These are phyloP conservation scores for Cephus pulcher DNA, from an alignment of 2,888 invertebrate genomes.

Conservation along the genomic window DNA sequence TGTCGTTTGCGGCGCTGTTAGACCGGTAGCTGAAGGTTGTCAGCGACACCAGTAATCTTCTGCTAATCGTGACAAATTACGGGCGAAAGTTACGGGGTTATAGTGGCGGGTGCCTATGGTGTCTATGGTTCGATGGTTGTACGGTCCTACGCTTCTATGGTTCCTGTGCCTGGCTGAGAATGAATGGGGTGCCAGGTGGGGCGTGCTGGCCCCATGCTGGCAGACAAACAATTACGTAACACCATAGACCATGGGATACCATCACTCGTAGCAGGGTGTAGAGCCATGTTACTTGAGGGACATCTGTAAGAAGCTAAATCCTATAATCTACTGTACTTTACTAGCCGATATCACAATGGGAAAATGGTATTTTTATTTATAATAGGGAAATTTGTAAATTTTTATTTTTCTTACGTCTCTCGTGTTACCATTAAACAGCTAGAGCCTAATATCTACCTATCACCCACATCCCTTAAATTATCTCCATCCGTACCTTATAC, in stretches of 20 bases:
- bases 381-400: too few species aligned
- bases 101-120: slow-evolving; percentile 20
- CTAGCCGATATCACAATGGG: too few species aligned
- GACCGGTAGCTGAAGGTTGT: slow-evolving; percentile 55
- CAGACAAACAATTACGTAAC: slow-evolving; percentile 56
- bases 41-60: slow-evolving; percentile 61
- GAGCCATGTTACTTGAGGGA: too few species aligned
- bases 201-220: slow-evolving; percentile 51
- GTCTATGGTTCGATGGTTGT: slow-evolving; percentile 23
- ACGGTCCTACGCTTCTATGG: slow-evolving; percentile 23
- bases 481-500: too few species aligned
- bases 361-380: too few species aligned
- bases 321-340: too few species aligned
- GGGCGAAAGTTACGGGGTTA: slow-evolving; percentile 36
- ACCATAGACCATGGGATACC: slow-evolving; percentile 22
- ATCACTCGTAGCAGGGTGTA: too few species aligned
- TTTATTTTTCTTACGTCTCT: too few species aligned
- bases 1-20: slow-evolving; percentile 21
- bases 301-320: too few species aligned
- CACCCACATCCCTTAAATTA: too few species aligned
- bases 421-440: too few species aligned
- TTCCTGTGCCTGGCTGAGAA: slow-evolving; percentile 21
- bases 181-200: slow-evolving; percentile 60
- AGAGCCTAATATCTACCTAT: too few species aligned
- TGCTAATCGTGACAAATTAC: slow-evolving; percentile 64